phyloP scores from a whole-genome alignment of 2,113 vertebrate species.

The Lynx canadensis region DNA sequence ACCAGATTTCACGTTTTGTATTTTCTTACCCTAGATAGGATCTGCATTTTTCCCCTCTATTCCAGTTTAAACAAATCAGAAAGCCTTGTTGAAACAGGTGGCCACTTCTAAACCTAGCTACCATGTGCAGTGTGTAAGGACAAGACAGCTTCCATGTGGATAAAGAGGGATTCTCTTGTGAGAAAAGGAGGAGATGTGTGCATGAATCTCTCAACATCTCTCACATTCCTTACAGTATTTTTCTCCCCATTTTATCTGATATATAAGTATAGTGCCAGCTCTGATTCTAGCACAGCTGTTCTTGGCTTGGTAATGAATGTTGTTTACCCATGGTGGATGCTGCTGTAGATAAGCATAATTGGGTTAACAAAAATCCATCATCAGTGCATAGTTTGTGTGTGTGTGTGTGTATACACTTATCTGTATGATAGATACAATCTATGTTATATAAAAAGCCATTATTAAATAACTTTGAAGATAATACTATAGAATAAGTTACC shows the following conservation, averaged over 20 bases:
- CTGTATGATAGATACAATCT: not conserved
- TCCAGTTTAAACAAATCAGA: not conserved
- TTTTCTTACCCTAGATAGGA: not conserved
- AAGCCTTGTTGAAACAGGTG: not conserved
- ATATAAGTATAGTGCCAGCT: not conserved
- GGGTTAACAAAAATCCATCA: not conserved
- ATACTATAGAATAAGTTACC: not conserved
- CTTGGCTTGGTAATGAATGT: not conserved
- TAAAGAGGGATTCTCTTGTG: not conserved
- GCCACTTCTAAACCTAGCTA: not conserved
- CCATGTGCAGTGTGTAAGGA: not conserved
- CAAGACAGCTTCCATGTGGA: not conserved
- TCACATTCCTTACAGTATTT: not conserved
- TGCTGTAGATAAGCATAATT: not conserved
- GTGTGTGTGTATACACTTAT: not conserved
- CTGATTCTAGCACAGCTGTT: not conserved
- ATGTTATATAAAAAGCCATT: not conserved
- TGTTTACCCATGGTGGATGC: not conserved
- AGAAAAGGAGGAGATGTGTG: not conserved
- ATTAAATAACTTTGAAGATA: conserved; percentile 25
- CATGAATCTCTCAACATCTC: not conserved
- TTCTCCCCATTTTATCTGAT: not conserved
- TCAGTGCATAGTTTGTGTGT: not conserved
- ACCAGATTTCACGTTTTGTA: not conserved
- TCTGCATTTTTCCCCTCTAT: not conserved